A percentile compares a stretch with the other conserved stretches of the same genome.
phyloP scores from a whole-genome alignment of 2,113 vertebrate species.

The Platysteira castanea region DNA sequence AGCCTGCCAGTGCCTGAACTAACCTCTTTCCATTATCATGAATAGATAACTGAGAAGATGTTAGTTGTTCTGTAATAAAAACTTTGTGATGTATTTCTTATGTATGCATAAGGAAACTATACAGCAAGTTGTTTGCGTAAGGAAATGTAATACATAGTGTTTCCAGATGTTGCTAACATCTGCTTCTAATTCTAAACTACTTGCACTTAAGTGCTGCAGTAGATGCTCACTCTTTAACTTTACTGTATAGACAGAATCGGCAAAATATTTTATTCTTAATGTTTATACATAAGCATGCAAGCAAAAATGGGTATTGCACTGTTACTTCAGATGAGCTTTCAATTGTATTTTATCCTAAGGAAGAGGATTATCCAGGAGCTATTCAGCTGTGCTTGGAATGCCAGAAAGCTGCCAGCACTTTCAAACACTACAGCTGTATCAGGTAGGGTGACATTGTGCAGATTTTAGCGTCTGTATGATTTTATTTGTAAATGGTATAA shows the following conservation, averaged over 20 bases:
- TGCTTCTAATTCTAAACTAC: background rate
- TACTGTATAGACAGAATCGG: background rate
- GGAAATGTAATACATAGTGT: background rate
- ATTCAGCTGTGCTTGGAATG: constrained; percentile 98
- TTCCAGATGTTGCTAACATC: background rate
- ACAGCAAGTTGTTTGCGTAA: background rate
- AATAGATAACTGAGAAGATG: background rate
- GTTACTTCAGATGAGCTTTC: background rate
- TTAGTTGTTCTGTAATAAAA: background rate
- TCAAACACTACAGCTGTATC: constrained; percentile 99
- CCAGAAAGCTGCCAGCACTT: constrained; percentile 97
- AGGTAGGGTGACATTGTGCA: constrained; percentile 73
- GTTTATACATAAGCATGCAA: background rate
- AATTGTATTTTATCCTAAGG: constrained; percentile 70
- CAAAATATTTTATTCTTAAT: background rate
- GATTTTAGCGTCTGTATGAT: background rate
- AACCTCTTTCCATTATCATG: background rate
- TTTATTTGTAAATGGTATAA: background rate
- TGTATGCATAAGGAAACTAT: background rate
- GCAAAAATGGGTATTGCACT: background rate
- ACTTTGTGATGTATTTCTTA: background rate
- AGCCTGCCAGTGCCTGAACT: background rate
- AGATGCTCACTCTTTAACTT: background rate
- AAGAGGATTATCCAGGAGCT: constrained; percentile 97
- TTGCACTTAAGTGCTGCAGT: background rate